Base-by-base conservation (phyloP, 2,797 vertebrate genomes). In the Tympanoctomys barrerae region DNA sequence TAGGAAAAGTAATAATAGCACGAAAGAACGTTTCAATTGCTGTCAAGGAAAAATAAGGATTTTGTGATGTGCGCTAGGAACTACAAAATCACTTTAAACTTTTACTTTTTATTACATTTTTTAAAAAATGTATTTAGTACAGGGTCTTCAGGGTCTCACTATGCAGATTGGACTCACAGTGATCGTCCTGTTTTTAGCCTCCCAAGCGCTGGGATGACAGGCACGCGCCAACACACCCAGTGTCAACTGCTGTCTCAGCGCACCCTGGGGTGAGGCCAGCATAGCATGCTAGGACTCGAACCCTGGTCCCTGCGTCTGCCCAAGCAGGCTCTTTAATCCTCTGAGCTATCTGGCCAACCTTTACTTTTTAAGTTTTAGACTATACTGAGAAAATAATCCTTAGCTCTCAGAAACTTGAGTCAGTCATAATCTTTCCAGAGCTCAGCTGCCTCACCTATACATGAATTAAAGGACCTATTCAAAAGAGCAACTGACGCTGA, bases 401-500 rank as follows among this genome's bases (percentile, higher is more conserved):
- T 52, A 70, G 54, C 77, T 97, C 16, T 82, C 18, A 81, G 68
- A 9, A 93, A 46, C 11, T 42, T 66, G 39, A 13, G 59, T 16
- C 9, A 86, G 36, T 75, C 89, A 90, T 16, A 91, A 86, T 21
- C 79, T 33, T 79, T 79, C 59, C 26, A 79, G 70, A 92, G 2
- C 36, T 85, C 28, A 84, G 52, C 14, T 81, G n/a, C 12, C 66
- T 84, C 59, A 71, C 71, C 42, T 70, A 52, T 61, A 89, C 71
- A 46, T 86, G 54, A 89, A 91, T 36, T 89, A 94, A 79, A 91
- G 52, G 61, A 86, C 21, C 19, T 49, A 89, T 59, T 94, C 36
- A 79, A 86, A 91, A 91, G 59, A 92, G 84, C 9, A 91, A 85
- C 77, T 83, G 28, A 78, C 36, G 31, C 46, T 89, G 28, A 36